Conservation (phyloP, 2,113 vertebrate species). For the Brachyistius frenatus region DNA sequence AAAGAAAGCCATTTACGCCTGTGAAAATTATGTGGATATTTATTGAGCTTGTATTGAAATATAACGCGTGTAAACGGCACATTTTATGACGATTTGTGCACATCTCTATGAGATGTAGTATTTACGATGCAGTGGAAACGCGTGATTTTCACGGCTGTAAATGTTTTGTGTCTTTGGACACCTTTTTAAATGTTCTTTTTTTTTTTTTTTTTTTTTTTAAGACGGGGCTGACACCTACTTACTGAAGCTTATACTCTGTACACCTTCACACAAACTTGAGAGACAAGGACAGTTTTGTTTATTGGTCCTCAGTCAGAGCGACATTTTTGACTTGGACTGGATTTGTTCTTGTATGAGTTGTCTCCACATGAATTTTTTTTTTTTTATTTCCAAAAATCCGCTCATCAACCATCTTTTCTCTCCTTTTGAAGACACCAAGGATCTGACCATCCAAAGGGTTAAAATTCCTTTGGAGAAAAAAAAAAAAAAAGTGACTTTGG, state of each 20-base stretch:
- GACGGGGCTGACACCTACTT: conserved; percentile 21
- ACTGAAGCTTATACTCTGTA: conserved; percentile 27
- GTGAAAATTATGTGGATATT: not conserved
- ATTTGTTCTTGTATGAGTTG: conserved; percentile 37
- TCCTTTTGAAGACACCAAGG: conserved; percentile 63
- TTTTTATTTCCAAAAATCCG: conserved; percentile 26
- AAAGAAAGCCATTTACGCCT: not conserved
- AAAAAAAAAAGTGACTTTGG: conserved; percentile 38
- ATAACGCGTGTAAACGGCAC: too few species aligned
- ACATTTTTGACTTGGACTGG: conserved; percentile 43
- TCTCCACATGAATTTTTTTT: conserved; percentile 25
- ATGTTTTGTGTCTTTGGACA: not conserved
- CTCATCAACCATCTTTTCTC: conserved; percentile 39
- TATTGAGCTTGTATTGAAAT: too few species aligned
- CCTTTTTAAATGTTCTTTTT: not conserved
- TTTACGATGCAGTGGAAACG: not conserved
- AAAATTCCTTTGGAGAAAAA: conserved; percentile 58
- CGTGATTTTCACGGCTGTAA: conserved; percentile 18
- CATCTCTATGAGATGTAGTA: not conserved
- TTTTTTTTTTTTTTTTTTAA: not conserved
- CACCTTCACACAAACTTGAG: conserved; percentile 22
- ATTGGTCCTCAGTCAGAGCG: conserved; percentile 31
- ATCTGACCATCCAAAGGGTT: conserved; percentile 72
- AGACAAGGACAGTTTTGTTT: conserved; percentile 49
- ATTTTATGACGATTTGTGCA: not conserved